phyloP scores from a whole-genome alignment of 1,140 invertebrate genomes.

The Philaenus spumarius region DNA sequence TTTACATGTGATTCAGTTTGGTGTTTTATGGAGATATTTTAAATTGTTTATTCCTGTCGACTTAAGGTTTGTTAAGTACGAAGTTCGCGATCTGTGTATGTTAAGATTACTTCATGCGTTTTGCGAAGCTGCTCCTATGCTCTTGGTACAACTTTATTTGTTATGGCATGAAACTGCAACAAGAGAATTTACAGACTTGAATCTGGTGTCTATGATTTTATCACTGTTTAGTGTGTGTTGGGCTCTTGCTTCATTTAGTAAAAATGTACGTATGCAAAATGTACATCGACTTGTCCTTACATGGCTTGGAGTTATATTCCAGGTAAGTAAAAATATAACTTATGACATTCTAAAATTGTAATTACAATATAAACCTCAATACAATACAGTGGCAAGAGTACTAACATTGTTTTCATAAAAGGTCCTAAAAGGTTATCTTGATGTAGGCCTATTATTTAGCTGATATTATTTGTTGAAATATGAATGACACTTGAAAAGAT shows the following conservation, averaged over 20 bases:
- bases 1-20: conserved; percentile 69
- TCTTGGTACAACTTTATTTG: conserved; percentile 75
- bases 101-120: conserved; percentile 80
- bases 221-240: conserved; percentile 82
- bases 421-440: too few species aligned
- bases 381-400: too few species aligned
- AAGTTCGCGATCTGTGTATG: conserved; percentile 66
- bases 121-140: conserved; percentile 78
- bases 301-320: conserved; percentile 83
- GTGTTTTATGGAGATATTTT: conserved; percentile 84
- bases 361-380: too few species aligned
- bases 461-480: too few species aligned
- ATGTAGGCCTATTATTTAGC: too few species aligned
- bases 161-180: conserved; percentile 44
- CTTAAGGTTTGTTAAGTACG: conserved; percentile 70
- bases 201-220: conserved; percentile 71
- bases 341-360: too few species aligned
- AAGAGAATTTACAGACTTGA: conserved; percentile 62
- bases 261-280: conserved; percentile 73
- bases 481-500: too few species aligned
- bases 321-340: too few species aligned
- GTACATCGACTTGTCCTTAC: conserved; percentile 77
- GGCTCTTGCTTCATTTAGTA: conserved; percentile 85
- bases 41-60: conserved; percentile 82
- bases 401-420: too few species aligned